A percentile compares a stretch with the other conserved stretches of the same genome.
phyloP scores from a whole-genome alignment of 2,113 vertebrate genomes.

The Ahaetulla prasina region DNA sequence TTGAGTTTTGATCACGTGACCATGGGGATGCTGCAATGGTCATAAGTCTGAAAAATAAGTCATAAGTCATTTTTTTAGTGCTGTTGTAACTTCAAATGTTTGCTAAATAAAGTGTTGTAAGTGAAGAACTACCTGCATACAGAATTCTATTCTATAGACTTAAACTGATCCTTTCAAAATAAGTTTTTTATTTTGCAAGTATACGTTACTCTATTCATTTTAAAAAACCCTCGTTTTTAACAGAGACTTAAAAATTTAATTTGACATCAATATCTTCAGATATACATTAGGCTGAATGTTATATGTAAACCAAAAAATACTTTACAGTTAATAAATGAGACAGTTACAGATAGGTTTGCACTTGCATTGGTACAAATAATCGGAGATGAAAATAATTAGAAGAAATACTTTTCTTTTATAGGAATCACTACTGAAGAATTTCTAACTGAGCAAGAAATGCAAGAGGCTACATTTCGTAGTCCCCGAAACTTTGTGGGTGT shows the following conservation, averaged over 20 bases:
- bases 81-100: not conserved
- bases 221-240: not conserved
- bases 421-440: slow-evolving; percentile 67
- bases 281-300: not conserved
- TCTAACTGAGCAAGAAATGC: slow-evolving; percentile 65
- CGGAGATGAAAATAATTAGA: not conserved
- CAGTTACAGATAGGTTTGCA: not conserved
- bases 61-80: not conserved
- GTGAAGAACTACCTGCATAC: not conserved
- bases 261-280: not conserved
- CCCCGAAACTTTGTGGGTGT: slow-evolving; percentile 64
- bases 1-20: not conserved
- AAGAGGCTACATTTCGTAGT: slow-evolving; percentile 59
- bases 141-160: not conserved
- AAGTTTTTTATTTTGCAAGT: not conserved
- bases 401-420: slow-evolving; percentile 24
- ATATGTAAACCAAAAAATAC: not conserved
- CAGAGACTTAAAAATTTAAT: not conserved
- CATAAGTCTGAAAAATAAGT: not conserved
- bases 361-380: not conserved
- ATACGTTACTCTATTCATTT: not conserved
- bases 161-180: not conserved
- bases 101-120: not conserved
- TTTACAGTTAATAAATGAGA: not conserved
- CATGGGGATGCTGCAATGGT: not conserved